These are phyloP conservation scores for Brachionus sp. DNA, from an alignment of 1,140 invertebrate genomes.

Conservation along the genomic window DNA sequence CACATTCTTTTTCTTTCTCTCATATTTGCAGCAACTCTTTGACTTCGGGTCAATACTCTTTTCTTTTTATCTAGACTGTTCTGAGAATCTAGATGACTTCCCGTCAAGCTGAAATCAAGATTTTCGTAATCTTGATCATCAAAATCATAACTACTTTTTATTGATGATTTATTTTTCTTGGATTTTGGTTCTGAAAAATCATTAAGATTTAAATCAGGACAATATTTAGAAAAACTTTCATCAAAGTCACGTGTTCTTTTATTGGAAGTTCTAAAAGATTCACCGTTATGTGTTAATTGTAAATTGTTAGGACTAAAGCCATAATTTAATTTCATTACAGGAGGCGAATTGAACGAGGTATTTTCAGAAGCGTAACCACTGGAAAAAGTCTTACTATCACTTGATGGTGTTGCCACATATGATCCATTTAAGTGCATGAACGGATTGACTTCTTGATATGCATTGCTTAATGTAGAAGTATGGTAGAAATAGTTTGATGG, in stretches of 20 bases:
- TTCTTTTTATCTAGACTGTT: conserved; percentile 2
- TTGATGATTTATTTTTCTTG: not conserved
- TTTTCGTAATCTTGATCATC: conserved; percentile 20
- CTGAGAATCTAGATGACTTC: not conserved
- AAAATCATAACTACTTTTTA: not conserved
- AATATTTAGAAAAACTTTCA: not conserved
- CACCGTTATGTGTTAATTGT: not conserved
- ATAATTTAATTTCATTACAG: not conserved
- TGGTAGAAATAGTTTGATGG: not conserved
- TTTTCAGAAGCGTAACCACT: conserved; percentile 9
- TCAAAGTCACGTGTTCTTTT: not conserved
- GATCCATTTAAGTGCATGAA: not conserved
- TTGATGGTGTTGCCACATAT: not conserved
- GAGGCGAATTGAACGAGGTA: conserved; percentile 1
- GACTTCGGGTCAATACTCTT: conserved; percentile 5
- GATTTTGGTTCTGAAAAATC: not conserved
- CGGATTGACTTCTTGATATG: not conserved
- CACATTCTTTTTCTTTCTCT: conserved; percentile 41
- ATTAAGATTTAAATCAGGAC: not conserved
- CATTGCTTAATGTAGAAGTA: not conserved
- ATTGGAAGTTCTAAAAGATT: not conserved
- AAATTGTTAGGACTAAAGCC: not conserved
- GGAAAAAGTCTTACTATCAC: not conserved
- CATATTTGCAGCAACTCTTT: conserved; percentile 42
- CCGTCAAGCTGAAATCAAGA: not conserved